Percentiles rank a stretch among this genome's conserved stretches.
Conservation (phyloP, 2,888 invertebrate species). For the Epinotia brunnichana region DNA sequence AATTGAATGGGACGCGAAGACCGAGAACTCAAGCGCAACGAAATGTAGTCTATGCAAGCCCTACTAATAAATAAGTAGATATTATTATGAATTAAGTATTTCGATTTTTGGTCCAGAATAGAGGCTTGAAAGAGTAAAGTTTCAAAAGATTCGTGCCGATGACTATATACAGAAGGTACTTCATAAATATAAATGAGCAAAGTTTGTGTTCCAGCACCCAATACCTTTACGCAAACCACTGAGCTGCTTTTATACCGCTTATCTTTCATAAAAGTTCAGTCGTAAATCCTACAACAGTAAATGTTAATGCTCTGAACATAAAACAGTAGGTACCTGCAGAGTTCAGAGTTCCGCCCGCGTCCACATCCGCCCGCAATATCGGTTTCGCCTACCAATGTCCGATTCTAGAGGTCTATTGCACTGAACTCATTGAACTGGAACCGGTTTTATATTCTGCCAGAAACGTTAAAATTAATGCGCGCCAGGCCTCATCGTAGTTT, state of each 20-base stretch:
- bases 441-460: not conserved
- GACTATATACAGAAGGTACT: no score
- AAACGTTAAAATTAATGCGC: not conserved
- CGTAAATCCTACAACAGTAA: slow-evolving; percentile 25
- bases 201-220: not conserved
- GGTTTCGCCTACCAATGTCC: not conserved
- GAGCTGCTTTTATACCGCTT: slow-evolving; percentile 19
- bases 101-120: not conserved
- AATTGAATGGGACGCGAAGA: no score
- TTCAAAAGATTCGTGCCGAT: not conserved
- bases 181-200: not conserved
- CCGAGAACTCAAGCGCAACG: no score
- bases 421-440: not conserved
- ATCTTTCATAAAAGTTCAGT: slow-evolving; percentile 31
- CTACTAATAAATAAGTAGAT: no score
- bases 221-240: not conserved
- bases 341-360: slow-evolving; percentile 15
- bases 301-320: slow-evolving; percentile 25
- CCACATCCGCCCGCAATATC: slow-evolving; percentile 8
- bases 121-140: not conserved
- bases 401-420: not conserved
- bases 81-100: no score
- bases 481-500: not conserved
- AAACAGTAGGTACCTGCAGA: slow-evolving; percentile 31
- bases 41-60: no score